Percentiles rank a stretch among this genome's conserved stretches.
phyloP scores from a whole-genome alignment of 2,797 vertebrate species.

The Halcyon chelicuti region DNA sequence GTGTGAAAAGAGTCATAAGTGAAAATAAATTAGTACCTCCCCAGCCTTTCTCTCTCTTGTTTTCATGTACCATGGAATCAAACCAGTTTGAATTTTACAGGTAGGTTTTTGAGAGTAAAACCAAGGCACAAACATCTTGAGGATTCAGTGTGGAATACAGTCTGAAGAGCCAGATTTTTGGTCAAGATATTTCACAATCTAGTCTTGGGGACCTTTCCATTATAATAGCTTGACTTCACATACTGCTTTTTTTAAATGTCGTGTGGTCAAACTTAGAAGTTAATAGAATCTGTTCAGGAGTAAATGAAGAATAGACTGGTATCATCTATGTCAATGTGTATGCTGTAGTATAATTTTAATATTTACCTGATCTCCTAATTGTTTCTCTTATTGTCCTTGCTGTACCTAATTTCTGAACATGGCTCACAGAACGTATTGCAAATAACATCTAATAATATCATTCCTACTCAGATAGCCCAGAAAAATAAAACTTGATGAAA shows the following conservation, averaged over 20 bases:
- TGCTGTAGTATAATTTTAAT: background rate
- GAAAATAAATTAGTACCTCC: background rate
- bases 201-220: background rate
- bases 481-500: background rate
- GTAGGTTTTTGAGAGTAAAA: background rate
- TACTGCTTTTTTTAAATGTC: background rate
- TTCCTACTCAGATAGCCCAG: background rate
- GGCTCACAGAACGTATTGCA: background rate
- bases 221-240: background rate
- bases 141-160: background rate
- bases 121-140: background rate
- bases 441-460: background rate
- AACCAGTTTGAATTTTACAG: background rate
- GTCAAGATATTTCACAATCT: background rate
- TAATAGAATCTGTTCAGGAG: background rate
- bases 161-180: background rate
- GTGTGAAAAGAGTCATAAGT: background rate
- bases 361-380: background rate
- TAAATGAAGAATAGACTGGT: background rate
- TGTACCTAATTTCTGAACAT: background rate
- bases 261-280: background rate
- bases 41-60: background rate
- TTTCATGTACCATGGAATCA: background rate
- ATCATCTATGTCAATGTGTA: background rate
- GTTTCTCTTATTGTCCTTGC: background rate